phyloP scores from a whole-genome alignment of 1,140 invertebrate species.

The Nixonia krombeini region DNA sequence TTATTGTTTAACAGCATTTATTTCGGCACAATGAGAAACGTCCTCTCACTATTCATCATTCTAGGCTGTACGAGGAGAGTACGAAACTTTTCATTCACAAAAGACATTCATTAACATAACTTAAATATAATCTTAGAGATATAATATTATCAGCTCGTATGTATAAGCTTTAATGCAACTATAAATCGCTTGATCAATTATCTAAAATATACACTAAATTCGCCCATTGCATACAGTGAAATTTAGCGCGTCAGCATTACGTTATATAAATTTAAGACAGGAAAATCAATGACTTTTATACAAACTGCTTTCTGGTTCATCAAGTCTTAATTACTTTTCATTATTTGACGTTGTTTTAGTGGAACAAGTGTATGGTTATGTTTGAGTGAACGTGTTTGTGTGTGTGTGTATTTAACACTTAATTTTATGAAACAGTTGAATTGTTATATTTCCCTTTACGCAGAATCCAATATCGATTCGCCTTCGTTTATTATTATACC shows the following conservation, averaged over 20 bases:
- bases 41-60: background rate
- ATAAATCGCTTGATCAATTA: conserved; percentile 1
- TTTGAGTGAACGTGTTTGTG: no score
- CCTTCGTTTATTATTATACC: background rate
- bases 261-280: background rate
- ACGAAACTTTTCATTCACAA: background rate
- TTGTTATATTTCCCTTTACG: background rate
- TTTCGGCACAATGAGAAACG: background rate
- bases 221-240: background rate
- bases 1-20: background rate
- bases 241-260: background rate
- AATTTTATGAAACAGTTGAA: background rate
- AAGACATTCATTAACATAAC: background rate
- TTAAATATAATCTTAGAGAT: background rate
- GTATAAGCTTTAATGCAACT: background rate
- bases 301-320: conserved; percentile 4
- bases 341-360: background rate
- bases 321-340: background rate
- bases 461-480: background rate
- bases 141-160: background rate
- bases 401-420: no score
- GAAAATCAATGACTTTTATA: conserved; percentile 11
- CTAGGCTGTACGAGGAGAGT: background rate
- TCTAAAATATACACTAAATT: conserved; percentile 10
- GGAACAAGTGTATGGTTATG: background rate